A percentile compares a stretch with the other conserved stretches of the same genome.
Evolutionary conservation across 2,113 vertebrate genomes (phyloP).

Genomic region (Bolborhynchus lineola): DNA sequence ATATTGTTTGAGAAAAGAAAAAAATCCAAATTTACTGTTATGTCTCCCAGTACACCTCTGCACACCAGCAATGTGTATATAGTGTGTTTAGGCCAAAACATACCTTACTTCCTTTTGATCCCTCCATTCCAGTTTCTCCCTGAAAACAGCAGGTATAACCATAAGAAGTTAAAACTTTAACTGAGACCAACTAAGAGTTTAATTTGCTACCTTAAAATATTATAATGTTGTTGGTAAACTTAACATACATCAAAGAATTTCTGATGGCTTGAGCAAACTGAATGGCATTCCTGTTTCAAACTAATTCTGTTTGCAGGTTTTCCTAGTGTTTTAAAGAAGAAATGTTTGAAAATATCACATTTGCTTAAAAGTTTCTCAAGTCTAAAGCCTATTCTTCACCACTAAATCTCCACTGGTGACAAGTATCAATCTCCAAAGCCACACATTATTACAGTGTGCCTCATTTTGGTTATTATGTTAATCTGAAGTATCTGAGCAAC

Average conservation of each 20-base stretch:
- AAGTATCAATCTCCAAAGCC: neutral
- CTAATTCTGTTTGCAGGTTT: neutral
- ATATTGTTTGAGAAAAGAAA: neutral
- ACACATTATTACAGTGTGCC: neutral
- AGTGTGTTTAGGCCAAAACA: neutral
- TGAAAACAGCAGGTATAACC: constrained; percentile 50
- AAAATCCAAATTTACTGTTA: neutral
- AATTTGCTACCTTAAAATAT: neutral
- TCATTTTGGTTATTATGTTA: neutral
- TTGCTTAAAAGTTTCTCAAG: neutral
- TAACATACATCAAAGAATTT: neutral
- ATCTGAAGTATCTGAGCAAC: neutral
- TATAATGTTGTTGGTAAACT: neutral
- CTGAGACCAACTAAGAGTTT: neutral
- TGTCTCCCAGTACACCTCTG: neutral
- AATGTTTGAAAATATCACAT: neutral
- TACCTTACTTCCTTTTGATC: constrained; percentile 86
- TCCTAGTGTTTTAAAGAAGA: neutral
- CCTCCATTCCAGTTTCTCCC: constrained; percentile 81
- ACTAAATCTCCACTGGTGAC: neutral
- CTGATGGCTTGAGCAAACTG: neutral
- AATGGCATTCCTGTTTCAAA: neutral
- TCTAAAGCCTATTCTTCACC: neutral
- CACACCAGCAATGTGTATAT: rapidly evolving
- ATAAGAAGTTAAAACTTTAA: neutral